A percentile compares a stretch with the other conserved stretches of the same genome.
Evolutionary conservation across 2,113 vertebrate species (phyloP).

Genomic region (Myrmecobius fasciatus): DNA sequence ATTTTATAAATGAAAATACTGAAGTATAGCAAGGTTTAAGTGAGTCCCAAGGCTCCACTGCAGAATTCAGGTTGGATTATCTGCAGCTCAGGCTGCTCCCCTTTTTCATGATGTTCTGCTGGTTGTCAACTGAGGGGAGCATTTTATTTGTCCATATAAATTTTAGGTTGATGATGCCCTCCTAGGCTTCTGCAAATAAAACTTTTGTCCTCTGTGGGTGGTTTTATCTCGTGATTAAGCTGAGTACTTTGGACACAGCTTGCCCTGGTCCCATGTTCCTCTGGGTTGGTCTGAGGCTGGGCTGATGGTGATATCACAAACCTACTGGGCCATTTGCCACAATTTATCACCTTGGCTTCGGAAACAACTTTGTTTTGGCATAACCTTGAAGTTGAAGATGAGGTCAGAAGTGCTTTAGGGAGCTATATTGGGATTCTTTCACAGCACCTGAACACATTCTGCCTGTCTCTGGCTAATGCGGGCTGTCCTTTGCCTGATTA

Average conservation of each 20-base stretch:
- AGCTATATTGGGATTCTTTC: constrained; percentile 48
- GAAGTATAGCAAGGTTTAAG: background rate
- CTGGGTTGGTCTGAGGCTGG: background rate
- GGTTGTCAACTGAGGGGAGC: background rate
- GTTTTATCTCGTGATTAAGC: background rate
- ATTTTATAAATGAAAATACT: background rate
- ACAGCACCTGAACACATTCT: constrained; percentile 33
- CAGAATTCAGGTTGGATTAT: background rate
- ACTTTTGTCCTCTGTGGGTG: background rate
- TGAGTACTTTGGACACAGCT: background rate
- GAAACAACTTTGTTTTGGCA: background rate
- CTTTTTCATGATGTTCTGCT: background rate
- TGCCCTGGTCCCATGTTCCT: background rate
- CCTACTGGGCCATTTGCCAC: background rate
- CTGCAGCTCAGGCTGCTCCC: background rate
- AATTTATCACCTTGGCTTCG: background rate
- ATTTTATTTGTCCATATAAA: background rate
- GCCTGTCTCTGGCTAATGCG: constrained; percentile 60
- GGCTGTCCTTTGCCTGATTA: constrained; percentile 56
- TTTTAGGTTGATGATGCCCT: background rate
- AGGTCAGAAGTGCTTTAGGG: constrained; percentile 52
- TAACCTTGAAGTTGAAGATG: constrained; percentile 52
- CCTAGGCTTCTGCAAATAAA: background rate
- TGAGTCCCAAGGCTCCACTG: background rate
- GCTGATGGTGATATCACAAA: constrained; percentile 1